Base-by-base conservation (phyloP, 1,140 invertebrate genomes). In the Notospermus geniculatus region DNA sequence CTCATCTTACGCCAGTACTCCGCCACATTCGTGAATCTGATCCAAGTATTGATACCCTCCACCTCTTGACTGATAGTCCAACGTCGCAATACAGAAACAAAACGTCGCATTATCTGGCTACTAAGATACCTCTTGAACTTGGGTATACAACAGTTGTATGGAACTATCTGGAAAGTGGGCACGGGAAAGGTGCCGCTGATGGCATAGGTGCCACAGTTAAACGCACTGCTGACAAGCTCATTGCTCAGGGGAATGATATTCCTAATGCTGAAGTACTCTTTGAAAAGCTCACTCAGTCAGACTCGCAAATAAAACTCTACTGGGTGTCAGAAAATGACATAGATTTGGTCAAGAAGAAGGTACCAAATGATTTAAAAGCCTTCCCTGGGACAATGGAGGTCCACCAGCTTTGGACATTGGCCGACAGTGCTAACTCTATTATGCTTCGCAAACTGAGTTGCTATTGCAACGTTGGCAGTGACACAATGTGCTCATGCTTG, bases 131-230 rank as follows among this genome's bases (percentile, higher is more conserved):
- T 46, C 13, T 64, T 46, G 9, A 59, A 22, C 19, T 45, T 7
- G 27, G 19, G 2, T 52, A 61, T 22, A 53, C 23, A 57, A 56
- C 46, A 27, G 19, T 66, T n/a, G 69, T 74, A 5, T 82, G 74
- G 76, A 78, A 79, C 65, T 82, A 70, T 66, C 72, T 66, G 52
- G 77, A 80, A 71, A 66, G 73, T 36, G 77, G 75, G 22, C 78
- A 83, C 74, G 80, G 80, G 17, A 82, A 82, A 67, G 79, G 78
- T 19, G 71, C 74, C 22, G 70, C 77, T 56, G 75, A 81, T 76
- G 81, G 81, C 54, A 66, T 81, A 23, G 80, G 79, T 43, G 80
- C 67, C 11, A 61, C 64, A 30, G 71, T 78, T 45, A 82, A 82
- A 67, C 28, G 84, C 75, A 29, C 46, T 5, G 50, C 59, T 19